phyloP scores from a whole-genome alignment of 2,888 invertebrate species.

The Nymphalis c-album region DNA sequence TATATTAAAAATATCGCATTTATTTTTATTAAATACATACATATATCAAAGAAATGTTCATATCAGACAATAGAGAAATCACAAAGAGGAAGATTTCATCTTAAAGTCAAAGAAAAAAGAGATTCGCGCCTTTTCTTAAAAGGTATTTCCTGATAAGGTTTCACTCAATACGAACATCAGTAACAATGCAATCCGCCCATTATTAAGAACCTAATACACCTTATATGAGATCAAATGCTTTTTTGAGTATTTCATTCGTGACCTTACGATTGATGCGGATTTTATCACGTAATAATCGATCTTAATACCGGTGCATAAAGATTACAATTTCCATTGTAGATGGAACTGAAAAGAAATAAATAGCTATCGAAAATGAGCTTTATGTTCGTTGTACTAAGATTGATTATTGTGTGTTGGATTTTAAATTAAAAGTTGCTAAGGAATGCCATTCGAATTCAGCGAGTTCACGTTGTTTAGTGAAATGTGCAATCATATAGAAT shows the following conservation, averaged over 20 bases:
- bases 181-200: conserved; percentile 65
- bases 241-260: conserved; percentile 43
- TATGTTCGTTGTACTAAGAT: conserved; percentile 31
- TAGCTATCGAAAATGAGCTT: conserved; percentile 38
- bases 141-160: conserved; percentile 65
- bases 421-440: conserved; percentile 47
- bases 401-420: conserved; percentile 34
- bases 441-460: conserved; percentile 56
- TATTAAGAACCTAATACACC: conserved; percentile 68
- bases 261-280: conserved; percentile 21
- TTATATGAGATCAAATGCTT: conserved; percentile 63
- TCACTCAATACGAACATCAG: conserved; percentile 49
- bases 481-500: conserved; percentile 76
- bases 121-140: conserved; percentile 54
- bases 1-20: conserved; percentile 1
- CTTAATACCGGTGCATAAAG: conserved; percentile 35
- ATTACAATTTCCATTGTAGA: conserved; percentile 8
- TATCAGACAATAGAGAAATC: conserved; percentile 39
- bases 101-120: conserved; percentile 38
- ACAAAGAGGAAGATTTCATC: conserved; percentile 47
- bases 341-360: background rate
- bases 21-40: conserved; percentile 22
- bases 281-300: conserved; percentile 45
- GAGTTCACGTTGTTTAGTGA: conserved; percentile 63
- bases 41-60: conserved; percentile 26